Conservation (phyloP, 2,797 vertebrate genomes). For the Antennarius maculatus region DNA sequence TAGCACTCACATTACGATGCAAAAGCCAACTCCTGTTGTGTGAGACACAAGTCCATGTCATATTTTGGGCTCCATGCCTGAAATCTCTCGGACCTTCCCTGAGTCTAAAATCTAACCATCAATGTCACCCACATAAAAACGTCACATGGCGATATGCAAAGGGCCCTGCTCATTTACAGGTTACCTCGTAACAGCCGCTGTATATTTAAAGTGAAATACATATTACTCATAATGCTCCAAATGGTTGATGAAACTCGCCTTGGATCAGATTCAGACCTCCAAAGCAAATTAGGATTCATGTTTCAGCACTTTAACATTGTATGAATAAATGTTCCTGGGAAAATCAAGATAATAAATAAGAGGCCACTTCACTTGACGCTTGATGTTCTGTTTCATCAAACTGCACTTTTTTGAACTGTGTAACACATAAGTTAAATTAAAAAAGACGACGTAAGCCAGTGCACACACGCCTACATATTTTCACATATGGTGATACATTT, state of each 20-base stretch:
- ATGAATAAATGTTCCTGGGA: conserved; percentile 24
- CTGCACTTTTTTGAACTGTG: background rate
- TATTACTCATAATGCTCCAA: conserved; percentile 46
- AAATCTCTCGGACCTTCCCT: conserved; percentile 63
- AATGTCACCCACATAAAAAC: conserved; percentile 43
- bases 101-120: conserved; percentile 53
- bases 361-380: background rate
- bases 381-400: background rate
- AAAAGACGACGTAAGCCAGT: no score
- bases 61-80: conserved; percentile 69
- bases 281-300: conserved; percentile 46
- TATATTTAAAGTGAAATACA: conserved; percentile 54
- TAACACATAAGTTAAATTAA: background rate
- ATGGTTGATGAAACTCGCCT: conserved; percentile 27
- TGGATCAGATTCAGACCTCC: conserved; percentile 32
- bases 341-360: conserved; percentile 8
- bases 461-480: no score
- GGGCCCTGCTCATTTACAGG: conserved; percentile 48
- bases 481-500: conserved; percentile 2
- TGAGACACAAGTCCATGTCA: conserved; percentile 70
- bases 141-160: conserved; percentile 35
- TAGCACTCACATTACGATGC: conserved; percentile 70
- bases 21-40: conserved; percentile 74
- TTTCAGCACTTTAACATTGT: conserved; percentile 24
- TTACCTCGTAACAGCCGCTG: conserved; percentile 48